phyloP scores from a whole-genome alignment of 2,888 invertebrate genomes.

The Tenthredo scrophulariae region DNA sequence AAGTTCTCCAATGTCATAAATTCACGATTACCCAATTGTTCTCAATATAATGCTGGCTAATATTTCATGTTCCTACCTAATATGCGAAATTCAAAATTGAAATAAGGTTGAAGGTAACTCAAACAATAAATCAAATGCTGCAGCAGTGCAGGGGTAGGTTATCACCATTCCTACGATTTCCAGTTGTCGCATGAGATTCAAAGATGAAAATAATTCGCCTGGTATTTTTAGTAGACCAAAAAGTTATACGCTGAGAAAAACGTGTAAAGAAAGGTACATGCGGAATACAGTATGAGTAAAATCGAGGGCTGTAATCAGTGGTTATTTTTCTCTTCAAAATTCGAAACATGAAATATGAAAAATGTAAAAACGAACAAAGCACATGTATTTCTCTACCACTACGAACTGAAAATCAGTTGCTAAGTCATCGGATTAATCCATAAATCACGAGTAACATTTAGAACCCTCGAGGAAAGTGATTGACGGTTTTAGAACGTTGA shows the following conservation, averaged over 20 bases:
- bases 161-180: not conserved
- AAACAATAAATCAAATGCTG: not conserved
- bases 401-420: not conserved
- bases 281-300: not conserved
- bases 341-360: not conserved
- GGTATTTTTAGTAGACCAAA: not conserved
- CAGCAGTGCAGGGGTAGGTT: not conserved
- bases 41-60: not conserved
- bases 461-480: not conserved
- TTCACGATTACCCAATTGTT: not conserved
- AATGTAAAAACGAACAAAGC: not conserved
- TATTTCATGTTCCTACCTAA: not conserved
- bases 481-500: not conserved
- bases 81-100: not conserved
- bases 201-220: not conserved
- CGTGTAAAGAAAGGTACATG: not conserved
- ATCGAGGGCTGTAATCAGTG: not conserved
- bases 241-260: not conserved
- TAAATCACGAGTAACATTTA: slow-evolving; percentile 3
- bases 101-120: not conserved
- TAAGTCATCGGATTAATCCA: slow-evolving; percentile 1
- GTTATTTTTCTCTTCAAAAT: not conserved
- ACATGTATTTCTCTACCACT: not conserved
- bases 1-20: not conserved
- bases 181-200: not conserved